Conservation (phyloP, 2,113 vertebrate genomes). For the Tiliqua scincoides region DNA sequence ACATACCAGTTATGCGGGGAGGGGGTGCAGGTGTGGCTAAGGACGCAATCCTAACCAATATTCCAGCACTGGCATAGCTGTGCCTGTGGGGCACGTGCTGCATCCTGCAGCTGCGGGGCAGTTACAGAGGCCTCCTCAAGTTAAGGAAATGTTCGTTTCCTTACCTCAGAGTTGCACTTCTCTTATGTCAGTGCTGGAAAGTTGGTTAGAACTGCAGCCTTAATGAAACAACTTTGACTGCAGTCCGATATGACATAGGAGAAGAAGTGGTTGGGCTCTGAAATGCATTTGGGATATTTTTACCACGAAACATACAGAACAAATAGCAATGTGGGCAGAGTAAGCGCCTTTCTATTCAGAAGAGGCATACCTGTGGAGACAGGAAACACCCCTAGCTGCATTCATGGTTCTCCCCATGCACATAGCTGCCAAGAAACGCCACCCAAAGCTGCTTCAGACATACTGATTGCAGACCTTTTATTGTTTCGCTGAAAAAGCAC, state of each 20-base stretch:
- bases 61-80: no score
- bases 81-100: no score
- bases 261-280: background rate
- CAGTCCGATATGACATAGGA: background rate
- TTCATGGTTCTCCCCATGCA: background rate
- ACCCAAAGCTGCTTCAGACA: background rate
- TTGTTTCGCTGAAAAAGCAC: background rate
- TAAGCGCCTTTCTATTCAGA: background rate
- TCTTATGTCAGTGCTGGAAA: no score
- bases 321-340: background rate
- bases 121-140: no score
- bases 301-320: background rate
- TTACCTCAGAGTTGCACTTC: no score
- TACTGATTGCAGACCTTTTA: background rate
- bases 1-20: background rate
- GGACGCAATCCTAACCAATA: no score
- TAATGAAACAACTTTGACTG: no score
- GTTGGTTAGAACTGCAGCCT: no score
- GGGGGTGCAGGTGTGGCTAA: background rate
- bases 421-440: background rate
- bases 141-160: no score
- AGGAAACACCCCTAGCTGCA: background rate
- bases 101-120: no score
- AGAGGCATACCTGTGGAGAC: background rate
- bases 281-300: background rate